Evolutionary conservation across 2,888 invertebrate species (phyloP).

Genomic region (Tenthredo notha): DNA sequence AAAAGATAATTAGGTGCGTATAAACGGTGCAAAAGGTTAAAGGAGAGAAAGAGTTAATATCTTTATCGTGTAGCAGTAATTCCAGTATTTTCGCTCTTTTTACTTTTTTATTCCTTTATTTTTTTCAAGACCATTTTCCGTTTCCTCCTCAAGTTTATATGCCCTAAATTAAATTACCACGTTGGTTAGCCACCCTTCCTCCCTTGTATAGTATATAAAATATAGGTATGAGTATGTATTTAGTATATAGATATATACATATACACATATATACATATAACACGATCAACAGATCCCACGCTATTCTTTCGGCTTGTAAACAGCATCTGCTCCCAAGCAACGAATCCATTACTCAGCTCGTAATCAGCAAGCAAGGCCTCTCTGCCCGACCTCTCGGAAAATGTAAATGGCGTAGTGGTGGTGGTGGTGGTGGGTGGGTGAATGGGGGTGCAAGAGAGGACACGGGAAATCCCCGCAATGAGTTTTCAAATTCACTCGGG

Average conservation of each 20-base stretch:
- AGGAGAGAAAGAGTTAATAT: neutral
- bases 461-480: slow-evolving; percentile 3
- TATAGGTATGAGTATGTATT: neutral
- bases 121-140: neutral
- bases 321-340: slow-evolving; percentile 18
- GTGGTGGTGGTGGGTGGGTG: neutral
- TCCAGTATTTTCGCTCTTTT: neutral
- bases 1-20: neutral
- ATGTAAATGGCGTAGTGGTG: neutral
- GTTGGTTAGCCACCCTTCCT: neutral
- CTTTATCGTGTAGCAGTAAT: neutral
- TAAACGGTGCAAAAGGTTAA: neutral
- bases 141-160: neutral
- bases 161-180: neutral
- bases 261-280: neutral
- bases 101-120: neutral
- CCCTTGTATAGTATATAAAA: neutral
- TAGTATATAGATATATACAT: neutral
- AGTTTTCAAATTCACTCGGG: slow-evolving; percentile 15
- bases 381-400: neutral
- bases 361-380: slow-evolving; percentile 4
- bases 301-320: slow-evolving; percentile 38
- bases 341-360: slow-evolving; percentile 36
- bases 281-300: neutral
- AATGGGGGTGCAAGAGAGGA: neutral